A percentile compares a stretch with the other conserved stretches of the same genome.
Evolutionary conservation across 1,140 invertebrate genomes (phyloP).

Genomic region (Spodoptera frugiperda): DNA sequence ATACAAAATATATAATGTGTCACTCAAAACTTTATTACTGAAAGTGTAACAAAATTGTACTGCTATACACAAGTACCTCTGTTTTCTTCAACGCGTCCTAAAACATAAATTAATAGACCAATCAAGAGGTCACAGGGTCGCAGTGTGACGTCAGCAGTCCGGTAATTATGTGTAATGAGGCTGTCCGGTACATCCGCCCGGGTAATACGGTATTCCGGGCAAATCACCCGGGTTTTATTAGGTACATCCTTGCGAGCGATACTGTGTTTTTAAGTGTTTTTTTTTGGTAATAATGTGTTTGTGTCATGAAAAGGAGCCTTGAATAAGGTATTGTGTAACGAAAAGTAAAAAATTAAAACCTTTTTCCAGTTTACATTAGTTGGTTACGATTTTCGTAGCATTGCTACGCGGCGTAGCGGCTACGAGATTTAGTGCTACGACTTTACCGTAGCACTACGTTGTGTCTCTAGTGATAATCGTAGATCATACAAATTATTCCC

Average conservation of each 20-base stretch:
- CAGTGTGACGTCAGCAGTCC: constrained; percentile 52
- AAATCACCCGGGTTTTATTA: constrained; percentile 41
- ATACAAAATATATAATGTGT: too few species aligned
- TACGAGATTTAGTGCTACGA: constrained; percentile 8
- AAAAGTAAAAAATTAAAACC: too few species aligned
- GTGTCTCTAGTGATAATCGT: too few species aligned
- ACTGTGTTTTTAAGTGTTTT: not conserved
- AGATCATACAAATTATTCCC: too few species aligned
- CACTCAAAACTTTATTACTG: too few species aligned
- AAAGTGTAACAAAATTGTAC: too few species aligned
- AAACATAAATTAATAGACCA: constrained; percentile 23
- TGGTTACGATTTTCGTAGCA: constrained; percentile 4
- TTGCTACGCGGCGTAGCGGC: constrained; percentile 26
- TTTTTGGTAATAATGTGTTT: constrained; percentile 4
- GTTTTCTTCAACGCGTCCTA: not conserved
- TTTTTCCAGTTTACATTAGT: not conserved
- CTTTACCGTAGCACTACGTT: not conserved
- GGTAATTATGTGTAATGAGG: constrained; percentile 54
- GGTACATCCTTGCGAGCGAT: not conserved
- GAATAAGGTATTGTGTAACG: too few species aligned
- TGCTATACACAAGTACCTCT: not conserved
- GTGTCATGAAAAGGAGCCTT: not conserved
- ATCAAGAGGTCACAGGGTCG: constrained; percentile 27
- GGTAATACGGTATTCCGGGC: constrained; percentile 53
- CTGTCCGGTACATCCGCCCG: constrained; percentile 43